Conservation (phyloP, 2,888 invertebrate species). For the Cephalotes varians region DNA sequence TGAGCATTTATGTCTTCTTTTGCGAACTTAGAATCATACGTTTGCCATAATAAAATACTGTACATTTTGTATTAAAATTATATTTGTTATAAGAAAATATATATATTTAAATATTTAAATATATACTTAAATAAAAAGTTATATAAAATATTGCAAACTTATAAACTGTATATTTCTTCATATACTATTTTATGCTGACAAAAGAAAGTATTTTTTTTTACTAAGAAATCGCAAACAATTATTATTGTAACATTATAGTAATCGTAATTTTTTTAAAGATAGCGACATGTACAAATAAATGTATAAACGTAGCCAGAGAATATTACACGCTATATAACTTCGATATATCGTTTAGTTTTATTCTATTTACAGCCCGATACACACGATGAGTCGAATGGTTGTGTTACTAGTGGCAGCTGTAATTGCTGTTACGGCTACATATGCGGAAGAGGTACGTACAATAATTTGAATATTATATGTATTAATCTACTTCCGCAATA, state of each 20-base stretch:
- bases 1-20: neutral
- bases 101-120: too few relatives aligned
- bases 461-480: constrained; percentile 23
- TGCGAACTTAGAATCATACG: neutral
- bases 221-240: neutral
- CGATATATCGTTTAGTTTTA: neutral
- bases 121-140: too few relatives aligned
- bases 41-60: neutral
- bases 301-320: neutral
- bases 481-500: constrained; percentile 3
- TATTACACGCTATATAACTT: neutral
- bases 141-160: neutral
- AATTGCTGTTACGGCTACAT: constrained; percentile 63
- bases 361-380: constrained; percentile 63
- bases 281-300: neutral
- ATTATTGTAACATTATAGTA: neutral
- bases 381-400: constrained; percentile 73
- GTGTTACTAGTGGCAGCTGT: constrained; percentile 74
- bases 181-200: neutral
- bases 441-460: constrained; percentile 69
- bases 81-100: neutral
- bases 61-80: neutral
- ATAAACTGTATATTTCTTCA: neutral
- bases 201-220: neutral
- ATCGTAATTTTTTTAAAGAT: neutral